Evolutionary conservation across 2,888 invertebrate species (phyloP).

Genomic region (Agrenia bidenticulata): DNA sequence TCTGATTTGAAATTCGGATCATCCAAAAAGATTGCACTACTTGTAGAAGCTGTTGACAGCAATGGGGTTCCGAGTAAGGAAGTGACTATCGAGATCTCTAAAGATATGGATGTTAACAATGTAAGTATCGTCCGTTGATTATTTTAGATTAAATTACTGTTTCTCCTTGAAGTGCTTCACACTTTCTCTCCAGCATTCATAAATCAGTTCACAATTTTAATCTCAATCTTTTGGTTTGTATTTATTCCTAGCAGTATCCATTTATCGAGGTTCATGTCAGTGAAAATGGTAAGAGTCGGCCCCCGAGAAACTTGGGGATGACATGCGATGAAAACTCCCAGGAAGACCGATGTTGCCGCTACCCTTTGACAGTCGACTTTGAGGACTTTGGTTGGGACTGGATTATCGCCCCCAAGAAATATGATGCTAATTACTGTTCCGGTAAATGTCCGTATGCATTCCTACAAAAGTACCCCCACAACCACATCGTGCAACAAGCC

Average conservation of each 20-base stretch:
- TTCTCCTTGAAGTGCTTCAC: too few species aligned
- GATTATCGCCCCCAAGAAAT: constrained; percentile 92
- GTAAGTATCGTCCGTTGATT: constrained; percentile 37
- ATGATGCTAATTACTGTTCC: constrained; percentile 93
- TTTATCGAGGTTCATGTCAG: constrained; percentile 64
- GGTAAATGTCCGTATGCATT: constrained; percentile 91
- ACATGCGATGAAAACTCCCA: constrained; percentile 79
- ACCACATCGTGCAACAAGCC: constrained; percentile 81
- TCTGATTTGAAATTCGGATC: constrained; percentile 32
- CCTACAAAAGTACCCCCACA: constrained; percentile 81
- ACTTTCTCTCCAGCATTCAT: too few species aligned
- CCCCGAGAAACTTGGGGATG: constrained; percentile 75
- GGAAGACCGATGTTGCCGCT: constrained; percentile 88
- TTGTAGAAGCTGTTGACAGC: constrained; percentile 48
- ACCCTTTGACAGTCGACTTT: constrained; percentile 90
- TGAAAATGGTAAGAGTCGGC: constrained; percentile 63
- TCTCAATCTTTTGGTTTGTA: constrained; percentile 37
- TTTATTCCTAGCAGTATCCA: constrained; percentile 59
- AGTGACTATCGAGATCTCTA: constrained; percentile 45
- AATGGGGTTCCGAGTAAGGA: constrained; percentile 41
- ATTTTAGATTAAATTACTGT: too few species aligned
- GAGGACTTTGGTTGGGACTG: constrained; percentile 96
- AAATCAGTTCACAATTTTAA: too few species aligned
- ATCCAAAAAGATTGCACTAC: constrained; percentile 50
- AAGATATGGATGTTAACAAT: constrained; percentile 46